Evolutionary conservation across 2,797 vertebrate species (phyloP), one percentile per base, ranked within the genome.

Genomic region (Calcarius lapponicus): DNA sequence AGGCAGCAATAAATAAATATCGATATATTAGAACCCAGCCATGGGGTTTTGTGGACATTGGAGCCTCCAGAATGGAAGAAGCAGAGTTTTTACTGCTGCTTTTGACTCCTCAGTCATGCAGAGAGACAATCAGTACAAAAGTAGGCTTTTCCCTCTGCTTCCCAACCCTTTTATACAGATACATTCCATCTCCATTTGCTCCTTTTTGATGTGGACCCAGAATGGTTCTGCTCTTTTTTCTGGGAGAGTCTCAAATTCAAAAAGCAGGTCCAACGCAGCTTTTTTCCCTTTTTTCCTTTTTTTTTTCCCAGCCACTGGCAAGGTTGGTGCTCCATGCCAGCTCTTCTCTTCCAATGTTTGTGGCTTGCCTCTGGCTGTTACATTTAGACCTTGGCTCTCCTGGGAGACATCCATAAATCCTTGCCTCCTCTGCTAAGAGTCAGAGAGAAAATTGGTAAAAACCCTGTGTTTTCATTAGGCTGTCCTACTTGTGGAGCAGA

Each of bases 1-100:
- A 92, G 71, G 31, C 66, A 94, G 51, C 57, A 79, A 67, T 67
- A 80, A 86, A 86, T 60, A 86, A 93, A 73, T 88, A 94, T 74
- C 0, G 0, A 42, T 61, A 16, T 64, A 64, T 80, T 90, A 82
- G 93, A 94, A 94, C 36, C 2, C 56, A 90, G 0, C 43, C 28
- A 9, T 69, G 50, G 45, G 32, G 8, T 38, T 96, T 86, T 71
- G 54, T 62, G 85, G 89, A 70, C 34, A 29, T 40, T 87, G 80
- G 56, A 9, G 1, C 42, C 51, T 86, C 62, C 45, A 66, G 67
- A 90, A 61, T 80, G 48, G 80, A 58, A 92, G 76, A 19, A 95
- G 11, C n/a, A 73, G 75, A 61, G 65, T 15, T 88, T 95, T 91
- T 75, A 26, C 34, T 84, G 40, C 36, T 88, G 36, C 32, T 40